Evolutionary conservation across 2,113 vertebrate species (phyloP).

Genomic region (Hypocryptadius cinnamomeus): DNA sequence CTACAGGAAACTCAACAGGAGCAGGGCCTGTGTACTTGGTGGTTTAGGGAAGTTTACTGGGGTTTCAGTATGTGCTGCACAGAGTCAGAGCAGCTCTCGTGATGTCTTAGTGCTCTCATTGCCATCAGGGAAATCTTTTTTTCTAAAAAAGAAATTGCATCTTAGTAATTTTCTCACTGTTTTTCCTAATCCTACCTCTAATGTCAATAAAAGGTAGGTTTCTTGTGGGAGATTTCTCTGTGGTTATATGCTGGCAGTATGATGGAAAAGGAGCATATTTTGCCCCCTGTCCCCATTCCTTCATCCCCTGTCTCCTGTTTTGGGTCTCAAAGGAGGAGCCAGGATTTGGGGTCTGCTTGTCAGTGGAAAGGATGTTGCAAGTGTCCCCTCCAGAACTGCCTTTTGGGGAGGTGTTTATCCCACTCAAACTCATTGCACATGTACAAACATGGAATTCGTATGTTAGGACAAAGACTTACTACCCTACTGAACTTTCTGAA

Average conservation of each 20-base stretch:
- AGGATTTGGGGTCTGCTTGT: not conserved
- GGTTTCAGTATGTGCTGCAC: not conserved
- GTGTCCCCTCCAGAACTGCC: not conserved
- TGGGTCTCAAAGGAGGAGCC: accelerated
- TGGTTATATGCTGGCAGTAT: not conserved
- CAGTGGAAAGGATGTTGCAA: not conserved
- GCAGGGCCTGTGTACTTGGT: accelerated
- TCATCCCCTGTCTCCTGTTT: not conserved
- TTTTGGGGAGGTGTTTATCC: not conserved
- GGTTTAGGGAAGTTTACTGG: not conserved
- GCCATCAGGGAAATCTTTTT: not conserved
- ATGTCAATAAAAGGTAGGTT: not conserved
- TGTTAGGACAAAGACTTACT: not conserved
- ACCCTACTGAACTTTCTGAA: not conserved
- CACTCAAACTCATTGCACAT: not conserved
- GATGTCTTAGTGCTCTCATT: not conserved
- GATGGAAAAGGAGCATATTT: not conserved
- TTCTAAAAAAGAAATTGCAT: no score
- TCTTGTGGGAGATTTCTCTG: not conserved
- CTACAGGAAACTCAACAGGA: not conserved
- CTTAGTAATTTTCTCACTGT: not conserved
- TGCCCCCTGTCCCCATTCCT: not conserved
- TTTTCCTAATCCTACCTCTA: not conserved
- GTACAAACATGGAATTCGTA: not conserved
- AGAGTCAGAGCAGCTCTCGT: not conserved